These are phyloP conservation scores for Xylophagus ater DNA, from an alignment of 2,888 invertebrate genomes.

Conservation along the genomic window DNA sequence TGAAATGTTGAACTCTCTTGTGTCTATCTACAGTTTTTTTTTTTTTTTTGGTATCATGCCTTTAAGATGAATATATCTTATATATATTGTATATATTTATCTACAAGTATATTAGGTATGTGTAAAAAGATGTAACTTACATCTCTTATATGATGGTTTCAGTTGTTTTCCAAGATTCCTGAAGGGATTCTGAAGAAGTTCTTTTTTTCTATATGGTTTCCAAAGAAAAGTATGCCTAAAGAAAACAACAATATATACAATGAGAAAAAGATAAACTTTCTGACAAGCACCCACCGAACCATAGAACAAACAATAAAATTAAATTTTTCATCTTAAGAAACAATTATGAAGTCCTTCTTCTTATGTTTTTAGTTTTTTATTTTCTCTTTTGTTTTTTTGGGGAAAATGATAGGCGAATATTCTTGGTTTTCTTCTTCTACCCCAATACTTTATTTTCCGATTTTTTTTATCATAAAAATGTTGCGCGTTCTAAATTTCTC, in stretches of 20 bases:
- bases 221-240: no score
- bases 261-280: no score
- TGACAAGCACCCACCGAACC: constrained; percentile 4
- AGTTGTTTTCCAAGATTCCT: constrained; percentile 5
- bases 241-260: no score
- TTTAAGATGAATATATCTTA: constrained; percentile 3
- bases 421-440: neutral
- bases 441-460: neutral
- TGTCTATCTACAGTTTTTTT: constrained; percentile 5
- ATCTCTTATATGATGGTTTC: neutral
- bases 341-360: constrained; percentile 13
- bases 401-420: constrained; percentile 2
- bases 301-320: constrained; percentile 13
- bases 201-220: no score
- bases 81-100: neutral
- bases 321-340: constrained; percentile 15
- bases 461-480: neutral
- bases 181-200: constrained; percentile 8
- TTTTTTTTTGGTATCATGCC: constrained; percentile 1
- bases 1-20: constrained; percentile 10
- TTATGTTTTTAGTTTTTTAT: neutral
- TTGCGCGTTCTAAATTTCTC: neutral
- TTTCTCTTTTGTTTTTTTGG: constrained; percentile 1
- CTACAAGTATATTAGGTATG: no score
- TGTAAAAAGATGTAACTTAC: no score